phyloP scores from a whole-genome alignment of 2,888 invertebrate species.

The Hypsopygia costalis region DNA sequence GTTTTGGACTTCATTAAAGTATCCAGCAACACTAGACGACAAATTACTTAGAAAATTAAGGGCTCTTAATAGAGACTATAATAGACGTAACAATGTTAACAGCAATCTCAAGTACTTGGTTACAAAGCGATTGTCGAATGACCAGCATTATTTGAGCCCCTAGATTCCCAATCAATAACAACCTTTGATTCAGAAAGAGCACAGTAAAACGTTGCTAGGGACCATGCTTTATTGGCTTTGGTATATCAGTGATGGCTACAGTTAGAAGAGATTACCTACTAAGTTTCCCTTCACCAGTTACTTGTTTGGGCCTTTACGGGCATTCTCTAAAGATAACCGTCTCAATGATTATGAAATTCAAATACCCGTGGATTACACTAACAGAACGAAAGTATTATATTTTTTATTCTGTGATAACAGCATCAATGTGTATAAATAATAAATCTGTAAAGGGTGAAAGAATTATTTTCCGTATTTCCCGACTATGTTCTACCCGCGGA shows the following conservation, averaged over 20 bases:
- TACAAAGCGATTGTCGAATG: conserved; percentile 22
- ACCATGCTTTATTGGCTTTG: conserved; percentile 16
- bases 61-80: conserved; percentile 16
- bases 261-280: conserved; percentile 21
- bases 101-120: conserved; percentile 20
- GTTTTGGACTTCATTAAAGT: no score
- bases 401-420: no score
- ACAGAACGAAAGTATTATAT: no score
- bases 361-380: no score
- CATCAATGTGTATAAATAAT: no score
- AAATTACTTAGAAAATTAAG: not conserved
- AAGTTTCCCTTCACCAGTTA: conserved; percentile 21
- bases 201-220: conserved; percentile 14
- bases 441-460: no score
- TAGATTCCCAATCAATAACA: conserved; percentile 10
- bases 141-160: conserved; percentile 15
- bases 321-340: conserved; percentile 8
- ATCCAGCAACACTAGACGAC: no score
- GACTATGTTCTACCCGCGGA: no score
- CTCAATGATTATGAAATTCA: no score
- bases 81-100: conserved; percentile 19
- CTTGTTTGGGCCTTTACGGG: conserved; percentile 20
- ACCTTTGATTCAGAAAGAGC: conserved; percentile 9
- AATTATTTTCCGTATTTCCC: no score
- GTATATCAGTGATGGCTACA: conserved; percentile 15